Conservation (phyloP, 1,140 invertebrate species). For the Dryas iulia region DNA sequence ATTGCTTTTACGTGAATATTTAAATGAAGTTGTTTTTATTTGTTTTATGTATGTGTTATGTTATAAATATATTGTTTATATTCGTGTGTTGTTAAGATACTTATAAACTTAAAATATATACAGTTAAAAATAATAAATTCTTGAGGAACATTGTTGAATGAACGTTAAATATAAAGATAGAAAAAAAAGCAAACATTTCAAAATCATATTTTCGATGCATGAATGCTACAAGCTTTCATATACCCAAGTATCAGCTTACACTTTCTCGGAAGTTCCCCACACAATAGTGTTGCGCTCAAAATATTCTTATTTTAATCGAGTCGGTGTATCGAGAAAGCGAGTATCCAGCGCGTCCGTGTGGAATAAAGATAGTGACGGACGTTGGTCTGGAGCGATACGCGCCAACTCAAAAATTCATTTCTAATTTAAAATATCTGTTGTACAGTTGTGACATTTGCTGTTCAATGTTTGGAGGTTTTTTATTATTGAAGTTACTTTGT, state of each 20-base stretch:
- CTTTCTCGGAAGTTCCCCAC: constrained; percentile 49
- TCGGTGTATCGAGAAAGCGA: constrained; percentile 61
- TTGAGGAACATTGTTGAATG: too few species aligned
- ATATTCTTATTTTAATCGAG: constrained; percentile 76
- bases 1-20: not conserved
- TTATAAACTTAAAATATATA: too few species aligned
- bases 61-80: not conserved
- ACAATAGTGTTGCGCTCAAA: constrained; percentile 63
- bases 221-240: constrained; percentile 33
- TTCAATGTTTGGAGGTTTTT: constrained; percentile 13
- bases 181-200: not conserved
- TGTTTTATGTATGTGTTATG: not conserved
- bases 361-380: constrained; percentile 74
- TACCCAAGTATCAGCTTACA: constrained; percentile 38
- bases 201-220: constrained; percentile 1
- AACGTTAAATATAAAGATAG: not conserved
- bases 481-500: not conserved
- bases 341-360: constrained; percentile 65
- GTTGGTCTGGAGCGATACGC: constrained; percentile 53
- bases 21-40: not conserved
- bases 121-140: too few species aligned
- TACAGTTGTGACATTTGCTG: constrained; percentile 13
- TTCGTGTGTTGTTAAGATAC: too few species aligned
- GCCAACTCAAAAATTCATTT: constrained; percentile 58
- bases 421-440: constrained; percentile 63